Conservation (phyloP, 2,888 invertebrate genomes). For the Drosophila kambysellisi region DNA sequence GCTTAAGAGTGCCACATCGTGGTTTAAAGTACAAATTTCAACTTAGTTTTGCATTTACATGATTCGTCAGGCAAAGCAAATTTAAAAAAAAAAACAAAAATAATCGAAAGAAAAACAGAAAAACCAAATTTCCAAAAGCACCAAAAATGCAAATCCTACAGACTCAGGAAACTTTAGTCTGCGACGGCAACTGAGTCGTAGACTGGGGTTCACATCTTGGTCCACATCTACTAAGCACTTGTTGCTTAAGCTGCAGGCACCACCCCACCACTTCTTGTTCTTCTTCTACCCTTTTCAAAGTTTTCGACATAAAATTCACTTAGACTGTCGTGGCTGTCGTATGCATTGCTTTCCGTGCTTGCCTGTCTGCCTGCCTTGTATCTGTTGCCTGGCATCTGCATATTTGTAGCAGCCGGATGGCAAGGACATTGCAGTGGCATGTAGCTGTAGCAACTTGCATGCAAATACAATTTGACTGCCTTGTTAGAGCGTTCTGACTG, state of each 20-base stretch:
- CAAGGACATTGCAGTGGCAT: conserved; percentile 68
- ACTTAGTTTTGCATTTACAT: conserved; percentile 71
- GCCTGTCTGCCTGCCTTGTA: conserved; percentile 41
- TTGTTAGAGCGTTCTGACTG: conserved; percentile 64
- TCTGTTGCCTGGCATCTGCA: conserved; percentile 70
- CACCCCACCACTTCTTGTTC: not conserved
- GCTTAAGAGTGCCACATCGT: conserved; percentile 56
- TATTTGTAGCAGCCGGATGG: conserved; percentile 66
- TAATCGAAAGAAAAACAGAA: conserved; percentile 1
- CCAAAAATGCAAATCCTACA: conserved; percentile 67
- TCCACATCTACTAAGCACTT: conserved; percentile 72
- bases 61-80: conserved; percentile 54
- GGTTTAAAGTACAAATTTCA: conserved; percentile 50
- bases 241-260: conserved; percentile 58
- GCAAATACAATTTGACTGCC: conserved; percentile 78
- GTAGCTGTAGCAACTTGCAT: conserved; percentile 66
- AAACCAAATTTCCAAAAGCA: conserved; percentile 43
- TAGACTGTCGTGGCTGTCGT: conserved; percentile 78
- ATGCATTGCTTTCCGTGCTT: conserved; percentile 60
- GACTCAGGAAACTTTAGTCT: conserved; percentile 24
- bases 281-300: conserved; percentile 68
- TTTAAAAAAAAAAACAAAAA: conserved; percentile 16
- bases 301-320: conserved; percentile 78
- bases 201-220: conserved; percentile 51
- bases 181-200: conserved; percentile 6